phyloP scores from a whole-genome alignment of 1,140 invertebrate genomes.

The Octopus sinensis region DNA sequence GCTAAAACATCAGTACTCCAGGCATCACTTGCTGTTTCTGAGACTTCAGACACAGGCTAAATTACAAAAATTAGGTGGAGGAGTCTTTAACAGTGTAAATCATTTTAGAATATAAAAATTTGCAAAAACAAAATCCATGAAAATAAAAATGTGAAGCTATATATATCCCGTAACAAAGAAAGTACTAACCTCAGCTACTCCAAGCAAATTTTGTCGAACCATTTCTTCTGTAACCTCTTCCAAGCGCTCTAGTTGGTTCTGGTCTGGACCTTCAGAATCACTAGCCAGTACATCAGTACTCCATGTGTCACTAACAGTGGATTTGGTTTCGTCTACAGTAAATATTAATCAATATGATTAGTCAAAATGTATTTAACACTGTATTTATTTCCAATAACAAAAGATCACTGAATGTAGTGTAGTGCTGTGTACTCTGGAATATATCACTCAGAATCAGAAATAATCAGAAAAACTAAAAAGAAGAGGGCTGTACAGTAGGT shows the following conservation, averaged over 20 bases:
- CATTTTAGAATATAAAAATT: too few relatives aligned
- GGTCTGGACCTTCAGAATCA: constrained; percentile 73
- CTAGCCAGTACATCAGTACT: constrained; percentile 93
- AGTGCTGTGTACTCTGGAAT: too few relatives aligned
- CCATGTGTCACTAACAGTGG: constrained; percentile 95
- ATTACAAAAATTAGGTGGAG: not conserved
- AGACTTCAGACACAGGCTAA: constrained; percentile 65
- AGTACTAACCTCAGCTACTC: not conserved
- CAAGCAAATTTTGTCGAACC: constrained; percentile 40
- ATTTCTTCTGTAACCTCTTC: constrained; percentile 55
- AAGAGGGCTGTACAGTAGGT: too few relatives aligned
- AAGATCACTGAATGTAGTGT: too few relatives aligned
- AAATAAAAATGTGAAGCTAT: too few relatives aligned
- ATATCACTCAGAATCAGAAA: too few relatives aligned
- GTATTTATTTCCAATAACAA: too few relatives aligned
- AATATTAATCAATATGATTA: not conserved
- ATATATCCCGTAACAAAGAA: too few relatives aligned
- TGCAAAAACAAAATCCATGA: too few relatives aligned
- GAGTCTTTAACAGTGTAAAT: too few relatives aligned
- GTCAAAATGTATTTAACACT: too few relatives aligned
- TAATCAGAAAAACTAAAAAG: too few relatives aligned
- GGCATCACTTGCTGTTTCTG: constrained; percentile 89
- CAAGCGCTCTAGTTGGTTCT: constrained; percentile 50
- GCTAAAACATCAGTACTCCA: constrained; percentile 96
- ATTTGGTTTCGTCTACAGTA: constrained; percentile 82